Evolutionary conservation across 2,888 invertebrate species (phyloP), one percentile per base, ranked within the genome.

Genomic region (Sisyra terminalis): DNA sequence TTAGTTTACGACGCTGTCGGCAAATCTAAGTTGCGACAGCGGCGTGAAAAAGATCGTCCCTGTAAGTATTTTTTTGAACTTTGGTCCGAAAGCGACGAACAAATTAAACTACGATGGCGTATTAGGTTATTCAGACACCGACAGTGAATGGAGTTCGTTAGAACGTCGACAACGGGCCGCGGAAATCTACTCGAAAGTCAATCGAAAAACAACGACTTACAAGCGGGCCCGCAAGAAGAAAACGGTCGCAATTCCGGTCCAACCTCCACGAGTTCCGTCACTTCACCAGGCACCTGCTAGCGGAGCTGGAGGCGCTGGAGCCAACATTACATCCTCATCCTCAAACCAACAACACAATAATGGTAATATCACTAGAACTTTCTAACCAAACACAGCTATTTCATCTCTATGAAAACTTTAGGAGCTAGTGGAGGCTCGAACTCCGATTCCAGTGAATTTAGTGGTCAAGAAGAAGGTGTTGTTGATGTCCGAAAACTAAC

Each of bases 61-160:
- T 71, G 73, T 73, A 64, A 65, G 67, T 60, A 38, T 43, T 29
- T 44, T 17, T 34, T 16, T 11, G 24, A 7, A 13, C 11, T 29
- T 39, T n/a, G 13, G 11, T 29, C 15, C 13, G 7, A 29, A 8
- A 29, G 13, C 32, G 4, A 6, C 13, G 7, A 37, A 37, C 18
- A 11, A 18, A 15, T n/a, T 37, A 37, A 37, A 11, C 16, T 16
- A 11, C 37, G 11, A 37, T 18, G 18, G 16, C 16, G 11, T 31
- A 30, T 17, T 29, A 17, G 82, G 81, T 44, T 84, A 84, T 61
- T 86, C 86, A 45, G 90, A 92, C 61, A 88, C 90, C 5, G 90
- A 92, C 61, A 88, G 87, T 51, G 90, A 90, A 50, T 84, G 80
- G 58, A 85, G 84, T 51, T 83, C 84, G 47, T 51, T 62, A 44